Evolutionary conservation across 2,888 invertebrate species (phyloP).

Genomic region (Diaperis boleti): DNA sequence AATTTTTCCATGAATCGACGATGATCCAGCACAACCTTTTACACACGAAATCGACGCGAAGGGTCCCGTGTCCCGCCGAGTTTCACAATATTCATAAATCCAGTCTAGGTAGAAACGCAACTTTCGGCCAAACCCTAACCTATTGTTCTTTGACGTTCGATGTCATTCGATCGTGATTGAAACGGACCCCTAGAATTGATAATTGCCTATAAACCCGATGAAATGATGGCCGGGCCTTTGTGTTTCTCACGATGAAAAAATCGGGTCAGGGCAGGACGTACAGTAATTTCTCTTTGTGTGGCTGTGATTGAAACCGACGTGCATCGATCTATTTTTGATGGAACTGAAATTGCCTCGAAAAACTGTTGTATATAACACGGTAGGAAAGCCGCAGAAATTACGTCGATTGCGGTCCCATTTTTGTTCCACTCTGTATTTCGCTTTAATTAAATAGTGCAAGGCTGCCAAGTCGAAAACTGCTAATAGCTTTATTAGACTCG

Average conservation of each 20-base stretch:
- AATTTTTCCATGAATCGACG: background rate
- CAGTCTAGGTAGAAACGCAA: constrained; percentile 39
- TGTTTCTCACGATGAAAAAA: background rate
- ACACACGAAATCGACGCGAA: constrained; percentile 45
- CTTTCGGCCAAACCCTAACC: constrained; percentile 39
- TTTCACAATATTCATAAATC: constrained; percentile 43
- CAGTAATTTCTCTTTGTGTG: too few species aligned
- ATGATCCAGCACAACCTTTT: constrained; percentile 18
- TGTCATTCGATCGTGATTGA: constrained; percentile 55
- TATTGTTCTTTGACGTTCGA: constrained; percentile 55
- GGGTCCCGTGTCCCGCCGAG: constrained; percentile 50
- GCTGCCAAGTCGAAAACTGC: constrained; percentile 10
- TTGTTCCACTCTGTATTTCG: constrained; percentile 9
- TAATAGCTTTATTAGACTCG: background rate
- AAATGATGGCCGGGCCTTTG: background rate
- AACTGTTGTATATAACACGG: too few species aligned
- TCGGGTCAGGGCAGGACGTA: background rate
- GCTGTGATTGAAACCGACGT: too few species aligned
- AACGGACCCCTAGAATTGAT: constrained; percentile 52
- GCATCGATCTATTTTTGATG: too few species aligned
- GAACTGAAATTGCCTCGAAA: too few species aligned
- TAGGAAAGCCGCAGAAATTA: constrained; percentile 4
- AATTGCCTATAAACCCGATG: constrained; percentile 49
- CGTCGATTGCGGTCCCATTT: constrained; percentile 16
- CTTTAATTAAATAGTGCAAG: constrained; percentile 12